Evolutionary conservation across 1,140 invertebrate species (phyloP).

Genomic region (Babylonia areolata): DNA sequence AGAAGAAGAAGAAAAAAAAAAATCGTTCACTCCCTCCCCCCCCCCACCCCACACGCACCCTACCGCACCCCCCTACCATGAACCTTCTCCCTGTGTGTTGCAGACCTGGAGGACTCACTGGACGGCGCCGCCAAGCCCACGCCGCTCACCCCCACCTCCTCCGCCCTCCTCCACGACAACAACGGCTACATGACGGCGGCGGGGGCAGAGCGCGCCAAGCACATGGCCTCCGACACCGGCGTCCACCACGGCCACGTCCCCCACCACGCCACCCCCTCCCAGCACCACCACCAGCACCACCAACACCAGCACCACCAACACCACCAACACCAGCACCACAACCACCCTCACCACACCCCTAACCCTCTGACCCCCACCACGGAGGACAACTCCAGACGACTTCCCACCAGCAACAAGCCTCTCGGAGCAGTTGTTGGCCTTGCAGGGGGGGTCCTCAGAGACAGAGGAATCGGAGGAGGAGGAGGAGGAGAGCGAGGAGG

Average conservation of each 20-base stretch:
- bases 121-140: not conserved
- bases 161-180: not conserved
- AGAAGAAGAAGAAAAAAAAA: too few species aligned
- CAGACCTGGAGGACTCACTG: slow-evolving; percentile 18
- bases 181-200: slow-evolving; percentile 12
- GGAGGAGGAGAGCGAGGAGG: not conserved
- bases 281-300: too few species aligned
- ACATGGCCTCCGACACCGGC: slow-evolving; percentile 15
- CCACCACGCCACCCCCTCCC: slow-evolving; percentile 13
- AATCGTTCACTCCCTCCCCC: too few species aligned
- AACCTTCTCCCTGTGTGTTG: too few species aligned
- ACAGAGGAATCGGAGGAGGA: slow-evolving; percentile 7
- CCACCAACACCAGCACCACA: too few species aligned
- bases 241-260: not conserved
- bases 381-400: slow-evolving; percentile 9
- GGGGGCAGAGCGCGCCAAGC: slow-evolving; percentile 15
- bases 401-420: too few species aligned
- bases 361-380: too few species aligned
- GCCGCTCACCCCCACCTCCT: not conserved
- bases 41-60: too few species aligned
- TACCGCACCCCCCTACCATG: too few species aligned
- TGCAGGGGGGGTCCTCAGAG: not conserved
- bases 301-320: too few species aligned
- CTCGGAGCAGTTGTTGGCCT: too few species aligned
- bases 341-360: too few species aligned